phyloP scores from a whole-genome alignment of 2,113 vertebrate genomes.

The Patagioenas fasciata region DNA sequence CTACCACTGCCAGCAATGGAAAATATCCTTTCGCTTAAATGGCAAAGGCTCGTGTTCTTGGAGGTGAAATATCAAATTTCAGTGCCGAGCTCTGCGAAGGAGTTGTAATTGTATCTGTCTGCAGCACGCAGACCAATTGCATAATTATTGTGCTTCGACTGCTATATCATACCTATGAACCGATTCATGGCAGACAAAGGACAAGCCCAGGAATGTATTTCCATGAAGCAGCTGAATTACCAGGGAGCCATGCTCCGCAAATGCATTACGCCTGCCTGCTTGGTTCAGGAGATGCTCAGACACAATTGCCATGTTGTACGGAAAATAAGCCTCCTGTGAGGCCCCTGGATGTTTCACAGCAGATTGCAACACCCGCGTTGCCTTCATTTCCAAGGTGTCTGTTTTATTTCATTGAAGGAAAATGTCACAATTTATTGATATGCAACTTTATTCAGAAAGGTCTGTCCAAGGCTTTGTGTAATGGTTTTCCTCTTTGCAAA shows the following conservation, averaged over 20 bases:
- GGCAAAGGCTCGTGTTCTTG: slow-evolving; percentile 34
- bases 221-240: slow-evolving; percentile 21
- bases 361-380: neutral
- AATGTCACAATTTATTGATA: slow-evolving; percentile 37
- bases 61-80: slow-evolving; percentile 65
- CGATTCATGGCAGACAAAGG: slow-evolving; percentile 23
- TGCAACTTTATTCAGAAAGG: neutral
- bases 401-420: slow-evolving; percentile 48
- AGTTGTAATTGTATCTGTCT: slow-evolving; percentile 60
- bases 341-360: neutral
- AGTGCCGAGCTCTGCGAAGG: neutral
- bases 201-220: slow-evolving; percentile 24
- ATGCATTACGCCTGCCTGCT: neutral
- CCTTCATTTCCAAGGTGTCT: slow-evolving; percentile 46
- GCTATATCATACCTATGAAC: slow-evolving; percentile 31
- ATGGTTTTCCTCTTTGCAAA: slow-evolving; percentile 34
- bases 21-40: slow-evolving; percentile 19
- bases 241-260: neutral
- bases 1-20: neutral
- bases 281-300: slow-evolving; percentile 30
- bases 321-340: neutral
- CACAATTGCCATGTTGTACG: neutral
- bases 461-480: slow-evolving; percentile 10
- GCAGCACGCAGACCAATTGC: slow-evolving; percentile 56
- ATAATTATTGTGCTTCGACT: slow-evolving; percentile 25